Evolutionary conservation across 2,113 vertebrate species (phyloP), one percentile per base, ranked within the genome.

Genomic region (Oncorhynchus kisutch): DNA sequence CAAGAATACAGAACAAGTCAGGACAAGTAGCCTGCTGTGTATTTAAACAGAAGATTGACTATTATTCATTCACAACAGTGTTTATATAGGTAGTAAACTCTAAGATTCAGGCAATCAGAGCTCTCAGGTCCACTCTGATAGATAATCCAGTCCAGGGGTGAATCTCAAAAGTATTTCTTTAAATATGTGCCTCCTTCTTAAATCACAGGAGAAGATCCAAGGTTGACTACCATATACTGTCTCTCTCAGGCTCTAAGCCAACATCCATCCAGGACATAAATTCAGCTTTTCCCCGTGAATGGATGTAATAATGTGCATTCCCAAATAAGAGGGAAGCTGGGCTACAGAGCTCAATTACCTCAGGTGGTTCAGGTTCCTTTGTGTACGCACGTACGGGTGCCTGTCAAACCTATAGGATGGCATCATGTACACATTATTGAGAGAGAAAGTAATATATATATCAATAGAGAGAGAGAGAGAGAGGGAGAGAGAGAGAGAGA

Each of bases 201-300:
- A 45, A 45, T 45, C 2, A 9, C 39, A 45, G 39, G 9, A 45
- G 39, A 45, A 45, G 9, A 45, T 45, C 39, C 39, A 2, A 45
- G 39, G 9, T 45, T 45, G 93, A 95, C 92, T 90, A 91, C 93
- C 93, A 94, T 92, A 90, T 93, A 92, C 94, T 93, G 94, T 89
- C 69, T 80, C 39, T 45, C 80, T 80, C 90, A 88, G 88, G 91
- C 90, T 91, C 91, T 91, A 90, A 92, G 91, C 94, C 93, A 95
- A 88, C 89, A 94, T 93, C 51, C 92, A 94, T 94, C 93, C 92
- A 92, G 90, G 92, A 95, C 94, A 96, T 95, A 96, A 96, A 96
- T 95, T 93, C 94, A 94, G 96, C 94, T 93, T 93, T 94, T 67
- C 92, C 93, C 92, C 94, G 96, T 96, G 95, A 95, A 93, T 93